phyloP scores from a whole-genome alignment of 2,797 vertebrate species.

The Microctenopoma lineatum region DNA sequence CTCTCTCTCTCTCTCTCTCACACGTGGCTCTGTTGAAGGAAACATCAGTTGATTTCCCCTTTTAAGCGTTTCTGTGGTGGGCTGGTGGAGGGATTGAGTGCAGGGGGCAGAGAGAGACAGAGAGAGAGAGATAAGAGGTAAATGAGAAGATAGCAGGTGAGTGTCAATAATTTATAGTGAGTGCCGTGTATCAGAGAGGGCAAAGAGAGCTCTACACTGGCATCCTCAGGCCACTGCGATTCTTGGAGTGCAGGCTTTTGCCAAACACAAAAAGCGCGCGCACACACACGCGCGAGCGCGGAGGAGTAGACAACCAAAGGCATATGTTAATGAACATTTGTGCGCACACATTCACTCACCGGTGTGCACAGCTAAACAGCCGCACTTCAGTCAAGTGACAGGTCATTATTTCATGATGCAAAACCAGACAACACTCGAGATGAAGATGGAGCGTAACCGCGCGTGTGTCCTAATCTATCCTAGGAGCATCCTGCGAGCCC shows the following conservation, averaged over 20 bases:
- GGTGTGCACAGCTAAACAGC: constrained; percentile 57
- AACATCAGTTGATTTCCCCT: constrained; percentile 67
- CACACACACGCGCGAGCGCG: constrained; percentile 33
- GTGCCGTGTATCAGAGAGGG: constrained; percentile 75
- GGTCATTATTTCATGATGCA: constrained; percentile 84
- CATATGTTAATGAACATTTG: constrained; percentile 70
- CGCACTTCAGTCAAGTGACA: constrained; percentile 79
- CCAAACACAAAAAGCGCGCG: constrained; percentile 54
- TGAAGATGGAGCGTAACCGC: constrained; percentile 56
- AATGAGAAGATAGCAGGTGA: constrained; percentile 62
- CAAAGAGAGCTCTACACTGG: constrained; percentile 69
- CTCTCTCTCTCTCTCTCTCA: constrained; percentile 32
- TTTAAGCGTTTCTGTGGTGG: constrained; percentile 66
- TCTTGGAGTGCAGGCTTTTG: constrained; percentile 55
- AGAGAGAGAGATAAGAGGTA: constrained; percentile 53
- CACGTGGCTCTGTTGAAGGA: constrained; percentile 62
- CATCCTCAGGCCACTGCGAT: constrained; percentile 71
- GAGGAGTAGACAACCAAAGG: constrained; percentile 55
- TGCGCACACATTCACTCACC: constrained; percentile 38
- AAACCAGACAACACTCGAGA: constrained; percentile 65
- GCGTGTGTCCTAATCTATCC: constrained; percentile 70
- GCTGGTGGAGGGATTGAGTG: constrained; percentile 51
- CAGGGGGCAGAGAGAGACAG: constrained; percentile 37
- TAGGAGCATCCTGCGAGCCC: constrained; percentile 52
- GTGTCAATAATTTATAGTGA: constrained; percentile 88